A percentile compares a stretch with the other conserved stretches of the same genome.
These are phyloP conservation scores for Eulemur coronatus DNA, from an alignment of 2,797 vertebrate genomes.

Conservation along the genomic window DNA sequence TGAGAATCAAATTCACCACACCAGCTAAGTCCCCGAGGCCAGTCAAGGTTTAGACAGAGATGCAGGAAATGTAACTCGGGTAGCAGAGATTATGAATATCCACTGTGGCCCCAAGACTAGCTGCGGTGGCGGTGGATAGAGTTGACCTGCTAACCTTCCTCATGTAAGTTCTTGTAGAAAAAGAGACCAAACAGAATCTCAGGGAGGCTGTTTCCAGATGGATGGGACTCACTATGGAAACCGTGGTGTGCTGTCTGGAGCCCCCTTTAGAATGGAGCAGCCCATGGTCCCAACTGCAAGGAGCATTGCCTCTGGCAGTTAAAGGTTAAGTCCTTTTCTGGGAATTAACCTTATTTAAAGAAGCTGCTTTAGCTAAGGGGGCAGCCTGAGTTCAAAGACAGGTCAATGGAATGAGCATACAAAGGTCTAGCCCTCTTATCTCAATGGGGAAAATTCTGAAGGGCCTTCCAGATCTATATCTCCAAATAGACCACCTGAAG, in stretches of 20 bases:
- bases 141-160: neutral
- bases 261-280: neutral
- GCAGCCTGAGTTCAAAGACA: neutral
- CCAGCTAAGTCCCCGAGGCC: neutral
- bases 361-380: neutral
- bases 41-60: neutral
- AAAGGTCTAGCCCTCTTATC: neutral
- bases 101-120: neutral
- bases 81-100: neutral
- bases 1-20: neutral
- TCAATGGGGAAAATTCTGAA: neutral
- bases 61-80: neutral
- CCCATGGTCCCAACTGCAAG: neutral
- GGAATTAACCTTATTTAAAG: neutral
- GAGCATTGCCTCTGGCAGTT: neutral
- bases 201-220: neutral
- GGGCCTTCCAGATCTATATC: neutral
- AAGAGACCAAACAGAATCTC: neutral
- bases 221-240: neutral
- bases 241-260: neutral
- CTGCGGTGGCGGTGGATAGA: too few species aligned
- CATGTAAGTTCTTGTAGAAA: neutral
- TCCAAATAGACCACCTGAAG: neutral
- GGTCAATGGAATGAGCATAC: neutral
- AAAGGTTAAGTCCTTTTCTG: neutral